Evolutionary conservation across 2,113 vertebrate genomes (phyloP).

Genomic region (Myodes glareolus): DNA sequence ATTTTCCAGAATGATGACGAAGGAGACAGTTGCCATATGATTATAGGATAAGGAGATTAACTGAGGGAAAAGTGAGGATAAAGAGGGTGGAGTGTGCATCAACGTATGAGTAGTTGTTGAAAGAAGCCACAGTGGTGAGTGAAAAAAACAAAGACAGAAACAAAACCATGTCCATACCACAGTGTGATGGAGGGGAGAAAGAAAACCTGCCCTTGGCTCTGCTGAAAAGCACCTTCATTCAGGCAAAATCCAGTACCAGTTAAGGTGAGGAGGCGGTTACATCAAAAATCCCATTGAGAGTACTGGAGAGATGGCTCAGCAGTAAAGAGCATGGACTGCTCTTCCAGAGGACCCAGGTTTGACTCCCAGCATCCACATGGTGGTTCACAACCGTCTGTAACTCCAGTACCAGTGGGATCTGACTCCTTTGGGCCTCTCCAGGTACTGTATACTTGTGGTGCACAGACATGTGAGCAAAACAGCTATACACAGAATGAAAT

Average conservation of each 20-base stretch:
- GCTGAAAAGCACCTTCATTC: not conserved
- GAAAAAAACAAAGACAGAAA: not conserved
- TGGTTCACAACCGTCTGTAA: not conserved
- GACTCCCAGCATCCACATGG: not conserved
- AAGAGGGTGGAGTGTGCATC: not conserved
- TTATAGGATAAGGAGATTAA: not conserved
- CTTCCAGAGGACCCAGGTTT: not conserved
- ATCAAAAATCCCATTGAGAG: not conserved
- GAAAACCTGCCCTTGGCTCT: not conserved
- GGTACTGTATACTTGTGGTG: not conserved
- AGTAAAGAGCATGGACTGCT: not conserved
- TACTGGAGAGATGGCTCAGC: not conserved
- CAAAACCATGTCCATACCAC: not conserved
- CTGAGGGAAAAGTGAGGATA: not conserved
- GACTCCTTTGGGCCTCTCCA: not conserved
- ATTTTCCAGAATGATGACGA: conserved; percentile 29
- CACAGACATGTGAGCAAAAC: not conserved
- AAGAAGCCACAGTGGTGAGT: not conserved
- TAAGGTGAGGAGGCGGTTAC: not conserved
- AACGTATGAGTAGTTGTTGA: not conserved
- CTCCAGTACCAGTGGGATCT: not conserved
- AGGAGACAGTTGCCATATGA: conserved; percentile 14
- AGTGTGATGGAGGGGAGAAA: not conserved
- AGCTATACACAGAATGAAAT: not conserved
- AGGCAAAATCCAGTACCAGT: not conserved